A percentile compares a stretch with the other conserved stretches of the same genome.
Conservation (phyloP, 2,888 invertebrate genomes). For the Sesia bembeciformis region DNA sequence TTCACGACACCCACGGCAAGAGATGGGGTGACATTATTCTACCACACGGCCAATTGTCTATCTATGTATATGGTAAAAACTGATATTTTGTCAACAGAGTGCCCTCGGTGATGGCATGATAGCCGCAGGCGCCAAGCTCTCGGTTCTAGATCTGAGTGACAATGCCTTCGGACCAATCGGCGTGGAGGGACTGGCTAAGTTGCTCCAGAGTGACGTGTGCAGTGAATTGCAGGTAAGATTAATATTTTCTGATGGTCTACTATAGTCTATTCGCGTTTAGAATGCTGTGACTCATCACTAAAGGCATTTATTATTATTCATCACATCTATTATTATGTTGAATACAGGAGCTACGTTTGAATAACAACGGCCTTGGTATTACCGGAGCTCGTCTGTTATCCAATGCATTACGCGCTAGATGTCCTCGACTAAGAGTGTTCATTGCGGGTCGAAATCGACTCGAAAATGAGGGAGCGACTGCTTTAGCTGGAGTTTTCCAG, state of each 20-base stretch:
- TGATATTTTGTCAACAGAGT: slow-evolving; percentile 25
- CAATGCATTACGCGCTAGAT: slow-evolving; percentile 76
- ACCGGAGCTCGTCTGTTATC: slow-evolving; percentile 90
- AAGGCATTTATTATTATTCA: no score
- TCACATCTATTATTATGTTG: not conserved
- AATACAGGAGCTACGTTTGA: slow-evolving; percentile 83
- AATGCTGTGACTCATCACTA: no score
- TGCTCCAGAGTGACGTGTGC: slow-evolving; percentile 89
- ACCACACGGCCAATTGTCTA: no score
- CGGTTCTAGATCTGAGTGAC: slow-evolving; percentile 94
- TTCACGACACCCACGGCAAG: not conserved
- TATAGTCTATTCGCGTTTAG: no score
- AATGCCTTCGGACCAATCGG: slow-evolving; percentile 98
- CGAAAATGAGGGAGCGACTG: slow-evolving; percentile 94
- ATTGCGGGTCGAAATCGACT: slow-evolving; percentile 94
- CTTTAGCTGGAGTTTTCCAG: slow-evolving; percentile 88
- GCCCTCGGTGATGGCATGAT: slow-evolving; percentile 87
- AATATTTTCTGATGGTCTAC: not conserved
- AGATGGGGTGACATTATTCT: no score
- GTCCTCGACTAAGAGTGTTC: slow-evolving; percentile 86
- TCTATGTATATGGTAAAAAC: no score
- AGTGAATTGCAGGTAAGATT: slow-evolving; percentile 78
- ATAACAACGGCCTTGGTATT: slow-evolving; percentile 96
- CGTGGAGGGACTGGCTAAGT: slow-evolving; percentile 87
- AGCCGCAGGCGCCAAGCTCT: slow-evolving; percentile 83